Base-by-base conservation (phyloP, 2,797 vertebrate genomes). In the Coreius guichenoti region DNA sequence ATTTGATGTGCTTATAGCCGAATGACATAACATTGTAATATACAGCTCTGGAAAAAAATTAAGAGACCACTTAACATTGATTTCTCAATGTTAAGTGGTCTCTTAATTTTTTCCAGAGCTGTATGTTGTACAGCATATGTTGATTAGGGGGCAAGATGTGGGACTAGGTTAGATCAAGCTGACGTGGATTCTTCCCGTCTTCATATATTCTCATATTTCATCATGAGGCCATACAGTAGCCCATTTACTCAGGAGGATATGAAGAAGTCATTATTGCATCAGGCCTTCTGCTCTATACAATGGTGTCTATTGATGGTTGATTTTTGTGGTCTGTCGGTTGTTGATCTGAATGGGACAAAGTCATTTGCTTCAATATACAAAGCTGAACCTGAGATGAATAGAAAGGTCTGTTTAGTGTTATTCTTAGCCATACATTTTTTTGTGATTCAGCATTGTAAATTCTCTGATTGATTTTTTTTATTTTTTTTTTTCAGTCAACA, bases 241-340 rank as follows among this genome's bases (percentile, higher is more conserved):
- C 87, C 80, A 23, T 88, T 85, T 69, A 80, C 51, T 49, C 43
- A 72, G 72, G 63, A 84, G 29, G 78, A 70, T 76, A 80, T 92
- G 81, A 89, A 84, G 83, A 80, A 45, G 78, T 86, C 81, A 88
- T 93, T 92, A 90, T 92, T 90, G 84, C 89, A 87, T 77, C 70
- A 89, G 84, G 83, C 83, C 88, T 89, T 94, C 93, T 90, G 91
- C 85, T 85, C 61, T 86, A 47, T 84, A 92, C 91, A 92, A 92
- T 91, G 87, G 81, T 81, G 89, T 83, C 88, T 84, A 90, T 91
- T 91, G 90, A 91, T 82, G 89, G 88, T 82, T 87, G 86, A 61
- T 88, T 82, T 82, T 90, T 90, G 90, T 81, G 83, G 85, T 91
- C 91, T 91, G 90, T 89, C 89, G 87, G 87, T 90, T 86, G 90